Evolutionary conservation across 2,888 invertebrate genomes (phyloP).

Genomic region (Heliconius aoede): DNA sequence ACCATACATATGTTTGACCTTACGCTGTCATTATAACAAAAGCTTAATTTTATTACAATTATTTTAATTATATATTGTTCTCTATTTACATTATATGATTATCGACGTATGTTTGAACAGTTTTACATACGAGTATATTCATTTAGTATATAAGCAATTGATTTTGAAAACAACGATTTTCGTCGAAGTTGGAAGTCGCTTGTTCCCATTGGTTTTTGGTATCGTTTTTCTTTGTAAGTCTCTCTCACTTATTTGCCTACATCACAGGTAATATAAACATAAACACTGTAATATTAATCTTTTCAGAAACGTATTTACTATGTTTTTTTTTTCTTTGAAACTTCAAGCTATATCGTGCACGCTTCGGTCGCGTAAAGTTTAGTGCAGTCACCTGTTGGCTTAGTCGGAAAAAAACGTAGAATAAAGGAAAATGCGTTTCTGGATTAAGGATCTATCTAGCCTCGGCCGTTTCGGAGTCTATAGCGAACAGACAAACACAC

Average conservation of each 20-base stretch:
- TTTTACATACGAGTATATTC: not conserved
- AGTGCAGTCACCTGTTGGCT: no score
- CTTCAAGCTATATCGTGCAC: no score
- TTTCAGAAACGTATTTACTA: not conserved
- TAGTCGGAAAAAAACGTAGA: no score
- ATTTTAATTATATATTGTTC: conserved; percentile 30
- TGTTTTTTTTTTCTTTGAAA: no score
- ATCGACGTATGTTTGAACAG: conserved; percentile 14
- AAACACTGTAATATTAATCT: not conserved
- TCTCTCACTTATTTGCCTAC: not conserved
- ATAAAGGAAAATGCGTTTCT: no score
- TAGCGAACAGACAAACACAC: no score
- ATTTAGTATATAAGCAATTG: conserved; percentile 9
- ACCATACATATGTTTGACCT: conserved; percentile 27
- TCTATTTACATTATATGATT: conserved; percentile 26
- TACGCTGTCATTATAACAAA: conserved; percentile 34
- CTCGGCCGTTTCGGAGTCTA: no score
- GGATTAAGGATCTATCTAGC: no score
- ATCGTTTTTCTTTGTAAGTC: not conserved
- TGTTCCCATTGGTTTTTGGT: not conserved
- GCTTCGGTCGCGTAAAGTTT: no score
- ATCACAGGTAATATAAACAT: not conserved
- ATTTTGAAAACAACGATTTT: conserved; percentile 2
- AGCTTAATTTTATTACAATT: conserved; percentile 32
- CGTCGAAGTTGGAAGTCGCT: not conserved